Conservation (phyloP, 2,113 vertebrate species). For the Pteropus alecto region DNA sequence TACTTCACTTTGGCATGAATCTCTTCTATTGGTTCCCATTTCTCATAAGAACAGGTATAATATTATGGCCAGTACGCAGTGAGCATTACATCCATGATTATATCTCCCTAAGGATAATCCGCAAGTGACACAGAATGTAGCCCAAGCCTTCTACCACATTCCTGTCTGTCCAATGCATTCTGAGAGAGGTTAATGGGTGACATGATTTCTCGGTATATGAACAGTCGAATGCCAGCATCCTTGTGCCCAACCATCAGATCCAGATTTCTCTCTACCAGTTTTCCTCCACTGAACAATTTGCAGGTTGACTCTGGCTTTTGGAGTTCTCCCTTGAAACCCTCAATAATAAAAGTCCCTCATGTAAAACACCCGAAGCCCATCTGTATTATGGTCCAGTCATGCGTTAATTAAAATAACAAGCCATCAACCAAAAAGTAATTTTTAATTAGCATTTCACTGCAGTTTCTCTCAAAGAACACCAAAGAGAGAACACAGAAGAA, state of each 20-base stretch:
- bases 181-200: background rate
- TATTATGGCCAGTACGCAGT: background rate
- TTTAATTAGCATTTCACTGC: slow-evolving; percentile 12
- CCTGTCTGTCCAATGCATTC: background rate
- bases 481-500: background rate
- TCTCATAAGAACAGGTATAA: background rate
- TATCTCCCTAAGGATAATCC: background rate
- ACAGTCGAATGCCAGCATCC: background rate
- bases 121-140: background rate
- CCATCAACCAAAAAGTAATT: background rate
- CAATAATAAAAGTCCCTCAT: background rate
- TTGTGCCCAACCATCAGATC: background rate
- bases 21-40: background rate
- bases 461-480: slow-evolving; percentile 13
- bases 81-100: background rate
- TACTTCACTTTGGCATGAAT: background rate
- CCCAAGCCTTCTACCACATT: background rate
- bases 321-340: background rate
- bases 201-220: background rate
- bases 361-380: background rate
- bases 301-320: background rate
- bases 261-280: background rate
- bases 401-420: background rate
- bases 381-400: background rate
- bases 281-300: background rate